These are phyloP conservation scores for Chromis chromis DNA, from an alignment of 2,797 vertebrate genomes.

Conservation along the genomic window DNA sequence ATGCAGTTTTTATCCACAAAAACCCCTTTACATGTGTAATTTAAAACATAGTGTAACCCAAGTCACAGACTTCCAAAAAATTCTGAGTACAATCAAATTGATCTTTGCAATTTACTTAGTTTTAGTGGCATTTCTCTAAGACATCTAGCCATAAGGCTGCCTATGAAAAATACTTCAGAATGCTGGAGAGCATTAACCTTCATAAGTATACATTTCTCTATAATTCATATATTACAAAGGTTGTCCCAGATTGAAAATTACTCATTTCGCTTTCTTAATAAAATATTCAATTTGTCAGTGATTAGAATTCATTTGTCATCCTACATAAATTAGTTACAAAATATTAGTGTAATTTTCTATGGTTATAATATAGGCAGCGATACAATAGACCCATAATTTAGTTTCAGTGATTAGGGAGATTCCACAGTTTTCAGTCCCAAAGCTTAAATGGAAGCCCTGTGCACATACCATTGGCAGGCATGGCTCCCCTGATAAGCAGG, in stretches of 20 bases:
- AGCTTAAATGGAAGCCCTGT: slow-evolving; percentile 80
- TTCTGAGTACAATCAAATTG: slow-evolving; percentile 82
- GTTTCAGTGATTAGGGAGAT: slow-evolving; percentile 83
- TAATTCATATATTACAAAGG: slow-evolving; percentile 87
- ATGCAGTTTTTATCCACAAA: slow-evolving; percentile 82
- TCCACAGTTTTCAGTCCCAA: slow-evolving; percentile 80
- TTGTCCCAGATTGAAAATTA: slow-evolving; percentile 82
- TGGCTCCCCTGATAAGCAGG: slow-evolving; percentile 83
- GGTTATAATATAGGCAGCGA: slow-evolving; percentile 80
- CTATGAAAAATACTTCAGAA: slow-evolving; percentile 81
- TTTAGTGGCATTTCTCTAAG: slow-evolving; percentile 79
- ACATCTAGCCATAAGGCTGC: slow-evolving; percentile 73
- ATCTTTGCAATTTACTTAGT: slow-evolving; percentile 77
- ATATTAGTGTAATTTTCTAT: slow-evolving; percentile 87
- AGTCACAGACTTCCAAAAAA: slow-evolving; percentile 82
- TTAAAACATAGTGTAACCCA: slow-evolving; percentile 76
- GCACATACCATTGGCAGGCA: slow-evolving; percentile 66
- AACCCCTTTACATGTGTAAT: slow-evolving; percentile 66
- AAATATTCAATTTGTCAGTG: slow-evolving; percentile 88
- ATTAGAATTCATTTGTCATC: slow-evolving; percentile 86
- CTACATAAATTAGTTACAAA: slow-evolving; percentile 89
- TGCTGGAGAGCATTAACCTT: slow-evolving; percentile 77
- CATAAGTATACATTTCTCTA: slow-evolving; percentile 82
- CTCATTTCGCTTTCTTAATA: slow-evolving; percentile 83
- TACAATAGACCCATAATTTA: slow-evolving; percentile 79